These are phyloP conservation scores for Ramphastos sulfuratus DNA, from an alignment of 2,113 vertebrate species.

Conservation along the genomic window DNA sequence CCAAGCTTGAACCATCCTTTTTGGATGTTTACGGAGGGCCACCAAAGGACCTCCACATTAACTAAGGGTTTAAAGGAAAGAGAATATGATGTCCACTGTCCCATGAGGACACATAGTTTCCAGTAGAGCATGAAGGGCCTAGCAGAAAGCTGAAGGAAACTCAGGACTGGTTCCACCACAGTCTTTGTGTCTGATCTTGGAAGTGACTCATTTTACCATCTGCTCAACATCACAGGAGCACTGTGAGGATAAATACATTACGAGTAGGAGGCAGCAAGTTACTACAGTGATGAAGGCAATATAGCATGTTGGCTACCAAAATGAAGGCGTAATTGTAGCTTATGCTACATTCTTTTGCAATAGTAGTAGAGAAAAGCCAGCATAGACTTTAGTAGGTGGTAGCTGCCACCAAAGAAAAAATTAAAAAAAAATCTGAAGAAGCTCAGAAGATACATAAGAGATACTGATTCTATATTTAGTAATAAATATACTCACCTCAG, in stretches of 20 bases:
- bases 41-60: background rate
- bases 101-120: accelerated
- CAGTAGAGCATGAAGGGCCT: background rate
- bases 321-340: constrained; percentile 57
- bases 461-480: background rate
- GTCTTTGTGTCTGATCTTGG: background rate
- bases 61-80: background rate
- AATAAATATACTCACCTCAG: background rate
- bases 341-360: background rate
- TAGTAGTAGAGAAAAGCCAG: background rate
- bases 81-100: background rate
- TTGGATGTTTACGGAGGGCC: background rate
- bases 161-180: background rate
- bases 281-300: constrained; percentile 37
- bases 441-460: background rate
- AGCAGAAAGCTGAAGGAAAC: background rate
- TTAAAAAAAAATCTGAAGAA: background rate
- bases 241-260: constrained; percentile 58
- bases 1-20: background rate
- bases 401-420: background rate
- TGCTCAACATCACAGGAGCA: constrained; percentile 42
- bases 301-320: constrained; percentile 37
- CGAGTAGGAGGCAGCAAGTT: constrained; percentile 45
- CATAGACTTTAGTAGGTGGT: constrained; percentile 14
- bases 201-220: constrained; percentile 63